phyloP scores from a whole-genome alignment of 2,113 vertebrate genomes.

The Nestor notabilis region DNA sequence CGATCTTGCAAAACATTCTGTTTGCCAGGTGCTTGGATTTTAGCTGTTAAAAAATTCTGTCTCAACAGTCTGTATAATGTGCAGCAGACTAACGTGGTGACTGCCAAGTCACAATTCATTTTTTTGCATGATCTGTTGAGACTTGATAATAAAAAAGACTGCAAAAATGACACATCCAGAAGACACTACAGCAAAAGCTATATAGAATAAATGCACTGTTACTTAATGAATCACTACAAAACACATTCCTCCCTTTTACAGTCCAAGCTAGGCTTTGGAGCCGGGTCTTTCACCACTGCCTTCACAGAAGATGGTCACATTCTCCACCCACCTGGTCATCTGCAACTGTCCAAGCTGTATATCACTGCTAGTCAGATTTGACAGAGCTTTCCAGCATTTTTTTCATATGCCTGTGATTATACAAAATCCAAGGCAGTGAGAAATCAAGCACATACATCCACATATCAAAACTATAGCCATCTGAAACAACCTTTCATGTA shows the following conservation, averaged over 20 bases:
- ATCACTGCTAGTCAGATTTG: neutral
- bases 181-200: neutral
- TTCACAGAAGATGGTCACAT: neutral
- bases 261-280: neutral
- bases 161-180: neutral
- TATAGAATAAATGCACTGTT: neutral
- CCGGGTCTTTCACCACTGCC: neutral
- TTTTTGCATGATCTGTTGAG: constrained; percentile 15
- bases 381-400: neutral
- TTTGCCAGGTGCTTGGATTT: constrained; percentile 49
- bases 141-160: neutral
- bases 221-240: neutral
- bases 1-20: constrained; percentile 23
- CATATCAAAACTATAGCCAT: neutral
- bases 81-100: constrained; percentile 1
- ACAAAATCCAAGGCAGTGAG: neutral
- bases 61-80: constrained; percentile 20
- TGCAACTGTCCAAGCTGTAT: neutral
- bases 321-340: neutral
- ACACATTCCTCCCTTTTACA: neutral
- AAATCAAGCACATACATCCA: neutral
- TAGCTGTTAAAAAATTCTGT: constrained; percentile 45
- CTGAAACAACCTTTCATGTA: neutral
- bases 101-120: neutral
- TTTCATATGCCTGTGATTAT: neutral